Conservation (phyloP, 2,113 vertebrate species). For the Aphyosemion australe region DNA sequence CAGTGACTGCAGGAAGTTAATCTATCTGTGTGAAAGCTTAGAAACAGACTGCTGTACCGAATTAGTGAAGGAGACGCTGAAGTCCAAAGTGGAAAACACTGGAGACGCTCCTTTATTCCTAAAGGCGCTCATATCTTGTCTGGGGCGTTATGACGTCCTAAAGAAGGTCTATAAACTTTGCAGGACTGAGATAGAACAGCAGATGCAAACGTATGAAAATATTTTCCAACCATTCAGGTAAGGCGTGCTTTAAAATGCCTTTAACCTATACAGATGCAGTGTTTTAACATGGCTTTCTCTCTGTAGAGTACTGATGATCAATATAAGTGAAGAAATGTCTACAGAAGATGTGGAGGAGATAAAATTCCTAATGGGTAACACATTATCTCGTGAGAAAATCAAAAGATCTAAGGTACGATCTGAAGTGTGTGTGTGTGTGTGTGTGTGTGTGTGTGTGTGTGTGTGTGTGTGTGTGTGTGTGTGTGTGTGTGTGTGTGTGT, state of each 20-base stretch:
- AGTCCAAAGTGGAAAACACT: neutral
- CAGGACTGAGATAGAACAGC: constrained; percentile 77
- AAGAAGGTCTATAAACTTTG: constrained; percentile 75
- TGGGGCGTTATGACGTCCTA: constrained; percentile 88
- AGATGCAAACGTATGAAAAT: constrained; percentile 42
- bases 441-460: neutral
- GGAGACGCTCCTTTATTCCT: constrained; percentile 49
- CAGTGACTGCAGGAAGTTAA: constrained; percentile 54
- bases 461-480: neutral
- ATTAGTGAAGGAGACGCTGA: constrained; percentile 45
- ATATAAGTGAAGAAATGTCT: constrained; percentile 84
- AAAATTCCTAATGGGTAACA: constrained; percentile 81
- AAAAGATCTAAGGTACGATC: constrained; percentile 81
- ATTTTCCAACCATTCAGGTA: constrained; percentile 87
- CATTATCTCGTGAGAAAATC: constrained; percentile 71
- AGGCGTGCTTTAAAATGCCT: constrained; percentile 10
- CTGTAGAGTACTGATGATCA: constrained; percentile 85
- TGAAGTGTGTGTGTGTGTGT: neutral
- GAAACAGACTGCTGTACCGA: constrained; percentile 24
- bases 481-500: neutral
- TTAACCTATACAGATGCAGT: neutral
- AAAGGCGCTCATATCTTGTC: constrained; percentile 80
- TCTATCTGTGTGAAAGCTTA: constrained; percentile 64
- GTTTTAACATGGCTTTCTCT: neutral
- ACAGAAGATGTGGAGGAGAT: constrained; percentile 82